These are phyloP conservation scores for Monopterus albus DNA, from an alignment of 2,113 vertebrate species.

Conservation along the genomic window DNA sequence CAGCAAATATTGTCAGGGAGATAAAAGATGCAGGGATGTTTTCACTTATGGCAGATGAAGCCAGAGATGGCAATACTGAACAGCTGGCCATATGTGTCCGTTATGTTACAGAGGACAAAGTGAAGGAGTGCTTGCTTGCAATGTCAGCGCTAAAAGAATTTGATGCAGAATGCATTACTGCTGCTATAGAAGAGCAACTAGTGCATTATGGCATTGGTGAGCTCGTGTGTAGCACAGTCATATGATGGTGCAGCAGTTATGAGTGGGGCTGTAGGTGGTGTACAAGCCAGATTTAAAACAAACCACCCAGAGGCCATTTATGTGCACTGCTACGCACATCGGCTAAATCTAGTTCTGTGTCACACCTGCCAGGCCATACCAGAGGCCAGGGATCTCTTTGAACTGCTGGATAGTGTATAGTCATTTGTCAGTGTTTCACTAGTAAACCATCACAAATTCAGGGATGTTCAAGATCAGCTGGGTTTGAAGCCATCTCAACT, in stretches of 20 bases:
- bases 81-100: neutral
- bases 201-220: neutral
- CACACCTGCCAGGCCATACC: no score
- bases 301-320: no score
- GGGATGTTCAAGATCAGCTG: no score
- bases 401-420: neutral
- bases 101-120: no score
- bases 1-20: no score
- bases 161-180: neutral
- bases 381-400: no score
- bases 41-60: neutral
- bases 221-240: neutral
- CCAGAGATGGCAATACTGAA: no score
- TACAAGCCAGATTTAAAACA: neutral
- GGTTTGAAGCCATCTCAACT: neutral
- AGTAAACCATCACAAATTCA: neutral
- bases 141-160: neutral
- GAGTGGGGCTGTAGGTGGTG: no score
- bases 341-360: no score
- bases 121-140: neutral
- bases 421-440: neutral
- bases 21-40: neutral
- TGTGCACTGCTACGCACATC: no score
- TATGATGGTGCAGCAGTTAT: constrained; percentile 2
- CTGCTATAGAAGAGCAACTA: neutral